Evolutionary conservation across 2,888 invertebrate species (phyloP).

Genomic region (Synanthedon tipuliformis): DNA sequence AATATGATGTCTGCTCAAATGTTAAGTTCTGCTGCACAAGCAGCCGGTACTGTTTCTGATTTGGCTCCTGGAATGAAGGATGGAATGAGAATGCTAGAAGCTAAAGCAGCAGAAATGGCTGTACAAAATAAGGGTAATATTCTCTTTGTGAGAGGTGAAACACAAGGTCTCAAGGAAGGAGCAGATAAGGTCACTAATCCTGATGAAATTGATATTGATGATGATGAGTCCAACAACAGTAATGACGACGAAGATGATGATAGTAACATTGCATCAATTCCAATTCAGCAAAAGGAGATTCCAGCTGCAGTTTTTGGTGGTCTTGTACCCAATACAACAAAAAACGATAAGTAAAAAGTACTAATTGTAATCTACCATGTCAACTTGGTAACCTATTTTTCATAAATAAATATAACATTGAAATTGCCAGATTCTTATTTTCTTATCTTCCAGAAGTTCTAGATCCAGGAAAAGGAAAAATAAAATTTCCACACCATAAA

Average conservation of each 20-base stretch:
- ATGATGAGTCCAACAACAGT: conserved; percentile 75
- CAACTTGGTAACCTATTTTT: too few species aligned
- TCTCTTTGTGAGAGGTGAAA: conserved; percentile 89
- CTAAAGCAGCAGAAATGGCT: conserved; percentile 81
- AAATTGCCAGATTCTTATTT: too few species aligned
- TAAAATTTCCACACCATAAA: too few species aligned
- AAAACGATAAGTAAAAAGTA: conserved; percentile 14
- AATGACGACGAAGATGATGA: conserved; percentile 70
- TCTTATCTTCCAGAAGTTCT: too few species aligned
- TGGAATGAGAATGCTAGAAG: conserved; percentile 90
- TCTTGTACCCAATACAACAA: conserved; percentile 52
- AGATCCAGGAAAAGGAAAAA: too few species aligned
- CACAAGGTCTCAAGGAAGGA: conserved; percentile 77
- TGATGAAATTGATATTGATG: conserved; percentile 88
- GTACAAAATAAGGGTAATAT: conserved; percentile 73
- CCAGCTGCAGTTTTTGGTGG: conserved; percentile 94
- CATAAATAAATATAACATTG: too few species aligned
- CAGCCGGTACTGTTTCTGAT: conserved; percentile 77
- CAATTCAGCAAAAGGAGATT: conserved; percentile 85
- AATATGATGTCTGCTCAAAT: conserved; percentile 99
- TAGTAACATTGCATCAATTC: conserved; percentile 55
- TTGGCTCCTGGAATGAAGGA: conserved; percentile 82
- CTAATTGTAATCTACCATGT: background rate
- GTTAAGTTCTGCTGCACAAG: conserved; percentile 80
- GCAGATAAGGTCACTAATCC: conserved; percentile 82